A percentile compares a stretch with the other conserved stretches of the same genome.
phyloP scores from a whole-genome alignment of 2,888 invertebrate species.

The Leptura quadrifasciata region DNA sequence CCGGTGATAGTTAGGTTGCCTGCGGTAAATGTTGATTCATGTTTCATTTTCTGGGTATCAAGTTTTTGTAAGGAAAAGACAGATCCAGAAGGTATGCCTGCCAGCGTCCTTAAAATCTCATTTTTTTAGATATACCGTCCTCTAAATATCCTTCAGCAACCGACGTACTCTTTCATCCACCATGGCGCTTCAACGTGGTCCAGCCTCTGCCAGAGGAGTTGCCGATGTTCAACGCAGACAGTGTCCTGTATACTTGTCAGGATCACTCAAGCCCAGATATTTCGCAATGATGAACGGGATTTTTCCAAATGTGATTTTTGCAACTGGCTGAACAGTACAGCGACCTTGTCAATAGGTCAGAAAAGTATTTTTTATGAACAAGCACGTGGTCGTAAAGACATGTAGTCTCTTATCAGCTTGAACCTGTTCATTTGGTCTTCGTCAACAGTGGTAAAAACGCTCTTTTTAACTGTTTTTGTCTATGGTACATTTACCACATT shows the following conservation, averaged over 20 bases:
- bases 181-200: constrained; percentile 44
- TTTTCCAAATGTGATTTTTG: too few species aligned
- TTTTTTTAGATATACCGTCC: background rate
- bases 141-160: constrained; percentile 35
- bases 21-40: constrained; percentile 15
- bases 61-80: background rate
- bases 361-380: too few species aligned
- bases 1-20: constrained; percentile 11
- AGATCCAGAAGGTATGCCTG: too few species aligned
- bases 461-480: too few species aligned
- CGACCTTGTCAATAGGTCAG: too few species aligned
- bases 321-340: too few species aligned
- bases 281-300: too few species aligned
- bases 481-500: too few species aligned
- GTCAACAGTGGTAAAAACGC: background rate
- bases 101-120: constrained; percentile 4
- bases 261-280: too few species aligned
- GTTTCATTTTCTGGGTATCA: constrained; percentile 3
- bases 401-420: too few species aligned
- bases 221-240: constrained; percentile 38
- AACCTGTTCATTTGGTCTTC: background rate
- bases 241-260: constrained; percentile 36
- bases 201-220: constrained; percentile 35
- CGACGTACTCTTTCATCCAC: constrained; percentile 16
- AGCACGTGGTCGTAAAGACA: too few species aligned